phyloP scores from a whole-genome alignment of 2,797 vertebrate genomes.

The Tolypeutes matacus region DNA sequence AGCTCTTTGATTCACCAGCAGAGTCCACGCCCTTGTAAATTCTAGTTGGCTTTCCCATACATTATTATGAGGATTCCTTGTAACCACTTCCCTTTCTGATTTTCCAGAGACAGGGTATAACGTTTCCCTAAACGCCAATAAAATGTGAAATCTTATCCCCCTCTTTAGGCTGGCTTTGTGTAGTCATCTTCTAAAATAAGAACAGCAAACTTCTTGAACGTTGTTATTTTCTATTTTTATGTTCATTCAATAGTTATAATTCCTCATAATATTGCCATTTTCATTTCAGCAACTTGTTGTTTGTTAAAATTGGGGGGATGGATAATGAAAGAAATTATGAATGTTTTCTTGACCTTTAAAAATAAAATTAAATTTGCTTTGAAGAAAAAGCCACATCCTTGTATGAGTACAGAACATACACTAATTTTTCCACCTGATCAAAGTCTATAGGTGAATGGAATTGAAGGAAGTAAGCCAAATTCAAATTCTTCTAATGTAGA shows the following conservation, averaged over 20 bases:
- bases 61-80: conserved; percentile 91
- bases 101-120: conserved; percentile 91
- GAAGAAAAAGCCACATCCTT: conserved; percentile 75
- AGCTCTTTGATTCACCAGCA: conserved; percentile 88
- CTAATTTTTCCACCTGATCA: conserved; percentile 72
- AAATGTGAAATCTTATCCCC: conserved; percentile 89
- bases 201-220: conserved; percentile 81
- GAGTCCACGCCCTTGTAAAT: conserved; percentile 89
- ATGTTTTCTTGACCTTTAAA: conserved; percentile 76
- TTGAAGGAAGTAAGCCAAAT: conserved; percentile 67
- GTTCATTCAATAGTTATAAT: conserved; percentile 84
- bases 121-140: conserved; percentile 90
- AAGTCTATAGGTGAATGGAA: conserved; percentile 71
- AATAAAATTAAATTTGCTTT: conserved; percentile 55
- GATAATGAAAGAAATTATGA: conserved; percentile 76
- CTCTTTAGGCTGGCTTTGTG: conserved; percentile 87
- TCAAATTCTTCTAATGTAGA: conserved; percentile 61
- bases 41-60: conserved; percentile 89
- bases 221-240: conserved; percentile 87
- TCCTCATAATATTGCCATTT: conserved; percentile 81
- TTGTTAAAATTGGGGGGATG: conserved; percentile 47
- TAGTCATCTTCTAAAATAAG: conserved; percentile 91
- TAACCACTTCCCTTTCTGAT: conserved; percentile 92
- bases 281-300: conserved; percentile 46
- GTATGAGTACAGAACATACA: conserved; percentile 64